phyloP scores from a whole-genome alignment of 2,797 vertebrate species.

The Petrocephalus sullivani region DNA sequence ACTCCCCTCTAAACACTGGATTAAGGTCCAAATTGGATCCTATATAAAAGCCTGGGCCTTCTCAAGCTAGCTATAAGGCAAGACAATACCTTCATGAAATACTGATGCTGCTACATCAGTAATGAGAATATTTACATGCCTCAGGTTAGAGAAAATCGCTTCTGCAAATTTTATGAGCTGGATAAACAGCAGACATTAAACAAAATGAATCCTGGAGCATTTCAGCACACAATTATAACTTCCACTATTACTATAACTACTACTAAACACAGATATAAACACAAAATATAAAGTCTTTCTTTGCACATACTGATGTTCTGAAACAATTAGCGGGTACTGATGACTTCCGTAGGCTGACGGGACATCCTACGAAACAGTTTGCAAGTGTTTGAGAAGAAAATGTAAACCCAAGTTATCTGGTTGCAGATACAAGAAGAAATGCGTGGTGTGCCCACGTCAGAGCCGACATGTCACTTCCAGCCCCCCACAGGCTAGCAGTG shows the following conservation, averaged over 20 bases:
- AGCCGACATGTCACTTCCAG: not conserved
- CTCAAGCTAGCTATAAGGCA: not conserved
- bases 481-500: not conserved
- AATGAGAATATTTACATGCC: not conserved
- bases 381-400: not conserved
- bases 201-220: not conserved
- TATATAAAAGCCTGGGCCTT: not conserved
- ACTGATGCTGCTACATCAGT: not conserved
- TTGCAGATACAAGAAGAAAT: not conserved
- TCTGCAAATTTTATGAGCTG: not conserved
- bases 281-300: not conserved
- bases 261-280: not conserved
- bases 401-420: not conserved
- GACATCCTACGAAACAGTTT: not conserved
- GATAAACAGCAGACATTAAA: not conserved
- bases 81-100: not conserved
- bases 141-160: not conserved
- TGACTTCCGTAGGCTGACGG: not conserved
- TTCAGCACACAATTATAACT: not conserved
- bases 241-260: not conserved
- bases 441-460: not conserved
- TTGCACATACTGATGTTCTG: not conserved
- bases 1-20: not conserved
- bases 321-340: not conserved
- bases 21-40: not conserved